These are phyloP conservation scores for Micromussa lordhowensis DNA, from an alignment of 92 coral and sea anemone genomes.

Conservation along the genomic window DNA sequence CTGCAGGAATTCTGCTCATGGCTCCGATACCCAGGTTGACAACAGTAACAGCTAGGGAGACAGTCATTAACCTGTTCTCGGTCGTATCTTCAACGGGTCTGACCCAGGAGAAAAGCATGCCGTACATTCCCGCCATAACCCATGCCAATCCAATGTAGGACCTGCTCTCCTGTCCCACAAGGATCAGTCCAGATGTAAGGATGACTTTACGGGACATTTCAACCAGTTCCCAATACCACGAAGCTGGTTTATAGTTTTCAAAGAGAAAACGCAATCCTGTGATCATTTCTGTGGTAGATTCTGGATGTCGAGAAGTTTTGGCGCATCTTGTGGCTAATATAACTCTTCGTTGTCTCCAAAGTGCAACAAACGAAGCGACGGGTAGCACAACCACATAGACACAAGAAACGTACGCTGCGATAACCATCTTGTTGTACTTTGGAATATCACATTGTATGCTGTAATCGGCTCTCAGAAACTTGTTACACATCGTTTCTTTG, in stretches of 20 bases:
- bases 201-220: constrained; percentile 27
- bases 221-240: constrained; percentile 13
- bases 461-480: not conserved
- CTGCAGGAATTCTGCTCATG: not conserved
- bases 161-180: constrained; percentile 26
- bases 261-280: constrained; percentile 13
- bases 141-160: constrained; percentile 13
- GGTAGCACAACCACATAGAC: not conserved
- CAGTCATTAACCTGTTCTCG: not conserved
- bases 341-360: not conserved
- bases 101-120: not conserved
- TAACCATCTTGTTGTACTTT: not conserved
- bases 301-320: not conserved
- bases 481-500: not conserved
- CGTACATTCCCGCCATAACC: not conserved
- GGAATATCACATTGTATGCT: not conserved
- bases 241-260: not conserved
- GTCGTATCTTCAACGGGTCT: not conserved
- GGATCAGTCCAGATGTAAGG: constrained; percentile 12
- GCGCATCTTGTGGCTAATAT: not conserved
- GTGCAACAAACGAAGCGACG: not conserved
- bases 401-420: not conserved
- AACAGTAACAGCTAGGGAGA: not conserved
- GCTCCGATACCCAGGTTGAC: constrained; percentile 16
- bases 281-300: not conserved